Evolutionary conservation across 2,797 vertebrate genomes (phyloP).

Genomic region (Hemibagrus guttatus): DNA sequence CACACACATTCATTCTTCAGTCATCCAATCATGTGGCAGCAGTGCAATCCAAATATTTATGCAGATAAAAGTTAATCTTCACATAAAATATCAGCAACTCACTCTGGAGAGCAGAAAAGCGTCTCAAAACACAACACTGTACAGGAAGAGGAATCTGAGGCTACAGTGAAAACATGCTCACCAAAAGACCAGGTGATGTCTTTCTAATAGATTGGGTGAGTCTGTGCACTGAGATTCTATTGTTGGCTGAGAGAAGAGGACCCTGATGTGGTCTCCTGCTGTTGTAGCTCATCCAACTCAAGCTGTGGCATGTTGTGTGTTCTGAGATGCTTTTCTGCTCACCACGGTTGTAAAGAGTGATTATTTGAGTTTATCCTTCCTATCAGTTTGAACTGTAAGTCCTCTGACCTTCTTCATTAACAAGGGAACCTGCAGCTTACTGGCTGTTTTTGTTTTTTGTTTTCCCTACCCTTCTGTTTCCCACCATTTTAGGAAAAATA

Average conservation of each 20-base stretch:
- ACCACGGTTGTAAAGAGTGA: no score
- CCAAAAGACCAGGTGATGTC: not conserved
- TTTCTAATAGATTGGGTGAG: not conserved
- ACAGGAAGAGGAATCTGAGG: not conserved
- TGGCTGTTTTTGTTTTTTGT: not conserved
- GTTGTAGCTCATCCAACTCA: not conserved
- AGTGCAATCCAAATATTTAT: not conserved
- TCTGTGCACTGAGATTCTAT: no score
- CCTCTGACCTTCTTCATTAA: constrained; percentile 16
- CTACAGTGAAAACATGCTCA: not conserved
- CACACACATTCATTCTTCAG: not conserved
- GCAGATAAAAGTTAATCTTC: not conserved
- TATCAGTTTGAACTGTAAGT: no score
- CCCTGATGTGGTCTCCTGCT: not conserved
- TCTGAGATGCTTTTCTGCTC: no score
- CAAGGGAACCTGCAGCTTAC: constrained; percentile 62
- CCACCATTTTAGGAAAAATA: not conserved
- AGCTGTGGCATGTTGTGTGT: not conserved
- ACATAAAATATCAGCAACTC: not conserved
- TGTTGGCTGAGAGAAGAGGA: no score
- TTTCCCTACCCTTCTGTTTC: not conserved
- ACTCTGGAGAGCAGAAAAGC: not conserved
- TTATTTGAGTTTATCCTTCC: no score
- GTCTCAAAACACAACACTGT: not conserved
- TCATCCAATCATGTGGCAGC: not conserved